Evolutionary conservation across 2,113 vertebrate species (phyloP).

Genomic region (Myotis lucifugus): DNA sequence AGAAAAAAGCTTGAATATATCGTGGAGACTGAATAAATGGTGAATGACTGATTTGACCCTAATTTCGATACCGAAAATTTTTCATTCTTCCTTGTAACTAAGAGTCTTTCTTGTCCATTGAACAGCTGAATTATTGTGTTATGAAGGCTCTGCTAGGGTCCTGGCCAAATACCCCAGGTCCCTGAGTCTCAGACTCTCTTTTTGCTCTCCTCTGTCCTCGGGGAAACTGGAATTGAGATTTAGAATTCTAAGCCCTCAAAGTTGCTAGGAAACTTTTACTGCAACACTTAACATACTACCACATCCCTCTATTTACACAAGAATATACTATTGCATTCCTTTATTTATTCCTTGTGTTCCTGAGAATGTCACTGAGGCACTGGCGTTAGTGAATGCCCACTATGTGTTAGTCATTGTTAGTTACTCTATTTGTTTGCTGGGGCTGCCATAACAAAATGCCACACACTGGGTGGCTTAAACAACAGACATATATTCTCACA

Average conservation of each 20-base stretch:
- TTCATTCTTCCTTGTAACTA: neutral
- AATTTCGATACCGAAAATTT: neutral
- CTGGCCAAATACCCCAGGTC: neutral
- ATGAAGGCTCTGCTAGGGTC: neutral
- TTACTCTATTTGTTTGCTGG: neutral
- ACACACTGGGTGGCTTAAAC: neutral
- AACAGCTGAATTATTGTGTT: neutral
- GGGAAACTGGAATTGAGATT: neutral
- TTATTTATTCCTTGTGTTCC: neutral
- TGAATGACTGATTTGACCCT: neutral
- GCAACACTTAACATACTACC: neutral
- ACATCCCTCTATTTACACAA: neutral
- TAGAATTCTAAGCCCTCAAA: neutral
- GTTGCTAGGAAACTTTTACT: neutral
- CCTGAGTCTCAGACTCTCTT: neutral
- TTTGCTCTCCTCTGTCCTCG: neutral
- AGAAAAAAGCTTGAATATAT: neutral
- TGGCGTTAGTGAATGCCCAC: neutral
- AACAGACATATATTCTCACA: neutral
- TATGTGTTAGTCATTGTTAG: neutral
- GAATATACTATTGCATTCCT: neutral
- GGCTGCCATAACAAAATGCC: neutral
- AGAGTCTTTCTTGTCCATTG: neutral
- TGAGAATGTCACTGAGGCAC: neutral
- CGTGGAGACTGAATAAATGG: neutral